Base-by-base conservation (phyloP, 2,888 invertebrate species). In the Proisotoma minuta region DNA sequence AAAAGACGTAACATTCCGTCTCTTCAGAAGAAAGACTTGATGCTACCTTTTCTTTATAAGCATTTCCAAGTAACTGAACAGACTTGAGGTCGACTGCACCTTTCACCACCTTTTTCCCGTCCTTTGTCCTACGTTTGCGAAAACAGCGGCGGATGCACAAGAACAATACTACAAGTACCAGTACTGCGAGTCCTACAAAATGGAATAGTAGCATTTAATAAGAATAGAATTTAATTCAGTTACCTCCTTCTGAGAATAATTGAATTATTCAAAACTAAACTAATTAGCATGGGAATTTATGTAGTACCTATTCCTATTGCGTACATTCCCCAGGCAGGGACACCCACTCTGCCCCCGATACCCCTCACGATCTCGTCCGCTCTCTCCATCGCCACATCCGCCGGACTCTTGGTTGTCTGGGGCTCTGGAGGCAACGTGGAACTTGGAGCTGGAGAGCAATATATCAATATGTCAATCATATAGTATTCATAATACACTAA, bases 41-140 rank as follows among this genome's bases (percentile, higher is more conserved):
- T n/a, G n/a, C n/a, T 85, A 94, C 96, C 89, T 96, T 96, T 83
- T 97, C 96, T 81, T 97, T 97, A 84, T 94, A 94, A 66, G 95
- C 91, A 75, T 93, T 92, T 76, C 96, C 95, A 74, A 98, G 84
- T 62, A 97, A 84, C 78, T 96, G 95, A 77, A 97, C 95, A 78
- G 93, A 92, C 83, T 96, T 95, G 77, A 97, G 84, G 82, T 96
- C 96, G 75, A 96, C 48, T 23, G 18, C 69, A 92, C 93, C 93
- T 79, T 93, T 93, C 82, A 87, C 84, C 72, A 91, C 92, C 79
- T 95, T 95, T 82, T 95, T 95, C 76, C 88, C 91, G 81, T 91
- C 92, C 85, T 93, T 93, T 83, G 91, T 89, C 75, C 93, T 86
- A 77, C 92, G 83, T 54, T 93, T 92, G 78, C 91, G 88, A 83